Percentiles rank a stretch among this genome's conserved stretches.
phyloP scores from a whole-genome alignment of 2,888 invertebrate genomes.

The Rhamphomyia laevipes region DNA sequence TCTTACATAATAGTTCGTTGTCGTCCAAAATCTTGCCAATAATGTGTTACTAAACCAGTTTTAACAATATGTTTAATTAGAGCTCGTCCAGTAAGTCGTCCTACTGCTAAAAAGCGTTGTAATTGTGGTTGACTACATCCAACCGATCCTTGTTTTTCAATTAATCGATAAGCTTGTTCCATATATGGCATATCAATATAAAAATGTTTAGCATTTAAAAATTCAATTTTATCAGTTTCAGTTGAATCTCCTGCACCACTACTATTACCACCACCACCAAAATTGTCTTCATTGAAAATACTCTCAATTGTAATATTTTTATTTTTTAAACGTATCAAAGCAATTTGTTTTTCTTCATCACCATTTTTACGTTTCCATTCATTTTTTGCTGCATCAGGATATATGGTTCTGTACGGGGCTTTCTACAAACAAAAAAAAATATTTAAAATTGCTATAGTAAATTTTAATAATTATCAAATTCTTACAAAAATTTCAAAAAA shows the following conservation, averaged over 20 bases:
- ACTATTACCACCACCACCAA: neutral
- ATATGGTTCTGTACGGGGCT: slow-evolving; percentile 43
- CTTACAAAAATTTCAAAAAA: slow-evolving; percentile 43
- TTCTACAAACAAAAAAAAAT: too few species aligned
- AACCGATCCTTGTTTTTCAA: slow-evolving; percentile 39
- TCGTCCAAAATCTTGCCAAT: slow-evolving; percentile 44
- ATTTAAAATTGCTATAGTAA: too few species aligned
- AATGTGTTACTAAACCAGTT: slow-evolving; percentile 36
- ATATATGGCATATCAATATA: slow-evolving; percentile 35
- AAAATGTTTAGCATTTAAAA: slow-evolving; percentile 18
- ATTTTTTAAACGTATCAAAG: slow-evolving; percentile 44
- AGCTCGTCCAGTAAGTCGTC: slow-evolving; percentile 38
- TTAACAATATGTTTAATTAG: slow-evolving; percentile 37
- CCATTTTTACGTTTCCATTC: slow-evolving; percentile 42
- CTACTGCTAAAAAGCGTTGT: slow-evolving; percentile 33
- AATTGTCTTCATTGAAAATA: slow-evolving; percentile 36
- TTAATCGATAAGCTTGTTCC: slow-evolving; percentile 41
- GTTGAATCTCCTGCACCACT: neutral
- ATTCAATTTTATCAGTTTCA: neutral
- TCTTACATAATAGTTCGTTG: slow-evolving; percentile 40
- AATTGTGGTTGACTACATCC: slow-evolving; percentile 43
- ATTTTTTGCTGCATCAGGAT: slow-evolving; percentile 42
- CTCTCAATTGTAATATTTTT: slow-evolving; percentile 42
- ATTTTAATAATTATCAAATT: slow-evolving; percentile 7
- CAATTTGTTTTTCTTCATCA: slow-evolving; percentile 37